Conservation (phyloP, 1,140 invertebrate species). For the Gryllus bimaculatus region DNA sequence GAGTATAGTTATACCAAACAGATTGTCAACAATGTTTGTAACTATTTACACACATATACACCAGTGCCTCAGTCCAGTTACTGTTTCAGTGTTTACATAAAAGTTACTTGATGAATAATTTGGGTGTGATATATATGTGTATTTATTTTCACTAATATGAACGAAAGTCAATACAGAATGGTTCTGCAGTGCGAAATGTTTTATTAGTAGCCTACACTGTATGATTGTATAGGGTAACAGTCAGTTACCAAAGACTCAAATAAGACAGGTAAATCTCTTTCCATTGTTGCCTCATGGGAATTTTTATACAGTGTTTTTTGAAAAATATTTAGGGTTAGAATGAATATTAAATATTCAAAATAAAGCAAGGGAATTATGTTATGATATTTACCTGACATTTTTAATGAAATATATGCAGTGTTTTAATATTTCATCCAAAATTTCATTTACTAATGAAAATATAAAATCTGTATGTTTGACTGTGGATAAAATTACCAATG, state of each 20-base stretch:
- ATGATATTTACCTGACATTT: background rate
- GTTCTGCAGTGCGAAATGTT: background rate
- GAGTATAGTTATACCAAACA: background rate
- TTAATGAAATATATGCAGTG: background rate
- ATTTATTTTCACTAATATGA: background rate
- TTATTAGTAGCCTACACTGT: background rate
- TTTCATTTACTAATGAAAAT: background rate
- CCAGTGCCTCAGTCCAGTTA: background rate
- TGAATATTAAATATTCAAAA: background rate
- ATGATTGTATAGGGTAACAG: background rate
- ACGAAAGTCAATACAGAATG: conserved; percentile 4
- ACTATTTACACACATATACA: conserved; percentile 1
- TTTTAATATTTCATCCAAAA: background rate
- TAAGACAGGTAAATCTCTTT: background rate
- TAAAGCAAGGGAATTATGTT: background rate
- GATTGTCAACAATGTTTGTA: background rate
- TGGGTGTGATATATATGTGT: background rate
- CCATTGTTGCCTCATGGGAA: background rate
- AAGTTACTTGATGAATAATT: background rate
- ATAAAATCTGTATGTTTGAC: background rate
- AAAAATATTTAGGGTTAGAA: conserved; percentile 6
- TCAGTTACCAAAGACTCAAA: background rate
- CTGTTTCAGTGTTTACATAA: background rate
- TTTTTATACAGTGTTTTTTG: conserved; percentile 2
- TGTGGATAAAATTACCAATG: background rate